A percentile compares a stretch with the other conserved stretches of the same genome.
Conservation (phyloP, 2,888 invertebrate species). For the Aromia moschata region DNA sequence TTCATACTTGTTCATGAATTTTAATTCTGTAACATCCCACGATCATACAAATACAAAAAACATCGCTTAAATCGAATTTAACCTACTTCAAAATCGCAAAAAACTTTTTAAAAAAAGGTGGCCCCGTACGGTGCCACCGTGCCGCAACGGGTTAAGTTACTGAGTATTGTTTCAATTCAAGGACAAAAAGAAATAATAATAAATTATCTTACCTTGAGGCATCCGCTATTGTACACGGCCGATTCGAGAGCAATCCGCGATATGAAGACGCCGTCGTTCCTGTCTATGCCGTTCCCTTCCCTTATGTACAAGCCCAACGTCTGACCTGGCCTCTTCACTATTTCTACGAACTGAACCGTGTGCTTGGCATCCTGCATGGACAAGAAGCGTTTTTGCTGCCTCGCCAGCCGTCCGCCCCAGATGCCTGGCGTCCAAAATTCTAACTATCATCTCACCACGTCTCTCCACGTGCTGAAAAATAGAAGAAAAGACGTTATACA, state of each 20-base stretch:
- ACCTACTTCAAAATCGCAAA: too few relatives aligned
- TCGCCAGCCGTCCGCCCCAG: constrained; percentile 88
- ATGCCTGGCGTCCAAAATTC: constrained; percentile 87
- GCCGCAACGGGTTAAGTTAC: too few relatives aligned
- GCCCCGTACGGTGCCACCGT: too few relatives aligned
- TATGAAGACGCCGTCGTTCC: constrained; percentile 97
- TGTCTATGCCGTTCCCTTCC: constrained; percentile 98
- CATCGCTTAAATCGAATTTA: too few relatives aligned
- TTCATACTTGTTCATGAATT: too few relatives aligned
- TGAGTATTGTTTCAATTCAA: too few relatives aligned
- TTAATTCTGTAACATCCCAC: too few relatives aligned
- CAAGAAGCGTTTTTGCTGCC: constrained; percentile 87
- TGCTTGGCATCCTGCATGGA: constrained; percentile 74
- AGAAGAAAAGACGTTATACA: too few relatives aligned
- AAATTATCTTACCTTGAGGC: constrained; percentile 75
- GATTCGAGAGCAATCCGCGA: constrained; percentile 95
- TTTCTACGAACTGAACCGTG: constrained; percentile 92
- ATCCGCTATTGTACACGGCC: constrained; percentile 96
- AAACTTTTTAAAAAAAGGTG: too few relatives aligned
- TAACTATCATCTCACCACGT: constrained; percentile 94
- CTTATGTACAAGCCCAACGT: constrained; percentile 97
- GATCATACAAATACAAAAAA: too few relatives aligned
- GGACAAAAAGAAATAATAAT: too few relatives aligned
- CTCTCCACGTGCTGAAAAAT: constrained; percentile 79
- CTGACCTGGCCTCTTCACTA: constrained; percentile 98